These are phyloP conservation scores for Geotrupes spiniger DNA, from an alignment of 2,888 invertebrate genomes.

Conservation along the genomic window DNA sequence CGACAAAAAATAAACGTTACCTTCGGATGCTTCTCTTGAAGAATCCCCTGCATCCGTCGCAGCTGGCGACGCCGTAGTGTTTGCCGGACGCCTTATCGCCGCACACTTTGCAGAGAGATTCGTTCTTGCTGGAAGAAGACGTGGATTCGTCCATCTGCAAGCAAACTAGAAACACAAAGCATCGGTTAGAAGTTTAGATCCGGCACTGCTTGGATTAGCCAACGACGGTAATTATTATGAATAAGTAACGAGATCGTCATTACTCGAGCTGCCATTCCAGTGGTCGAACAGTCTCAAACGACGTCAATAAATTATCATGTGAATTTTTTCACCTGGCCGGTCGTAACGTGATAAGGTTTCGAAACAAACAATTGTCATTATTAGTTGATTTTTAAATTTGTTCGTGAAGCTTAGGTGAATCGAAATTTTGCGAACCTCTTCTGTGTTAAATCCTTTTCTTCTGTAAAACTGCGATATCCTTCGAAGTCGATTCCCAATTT, in stretches of 20 bases:
- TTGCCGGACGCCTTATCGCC: constrained; percentile 85
- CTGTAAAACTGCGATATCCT: too few species aligned
- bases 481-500: too few species aligned
- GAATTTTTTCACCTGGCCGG: constrained; percentile 20
- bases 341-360: too few species aligned
- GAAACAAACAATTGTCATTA: too few species aligned
- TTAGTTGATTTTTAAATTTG: too few species aligned
- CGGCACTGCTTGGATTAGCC: too few species aligned
- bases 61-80: constrained; percentile 88
- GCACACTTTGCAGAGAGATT: constrained; percentile 78
- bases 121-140: constrained; percentile 47
- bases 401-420: too few species aligned
- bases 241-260: background rate
- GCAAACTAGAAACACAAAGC: too few species aligned
- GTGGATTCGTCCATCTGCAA: constrained; percentile 43
- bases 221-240: too few species aligned
- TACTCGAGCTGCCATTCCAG: constrained; percentile 23
- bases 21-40: constrained; percentile 90
- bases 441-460: too few species aligned
- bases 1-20: constrained; percentile 47
- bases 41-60: constrained; percentile 89
- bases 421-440: too few species aligned
- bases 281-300: constrained; percentile 25
- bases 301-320: constrained; percentile 23
- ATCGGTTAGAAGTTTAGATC: too few species aligned